Evolutionary conservation across 2,113 vertebrate species (phyloP), one percentile per base, ranked within the genome.

Genomic region (Sander vitreus): DNA sequence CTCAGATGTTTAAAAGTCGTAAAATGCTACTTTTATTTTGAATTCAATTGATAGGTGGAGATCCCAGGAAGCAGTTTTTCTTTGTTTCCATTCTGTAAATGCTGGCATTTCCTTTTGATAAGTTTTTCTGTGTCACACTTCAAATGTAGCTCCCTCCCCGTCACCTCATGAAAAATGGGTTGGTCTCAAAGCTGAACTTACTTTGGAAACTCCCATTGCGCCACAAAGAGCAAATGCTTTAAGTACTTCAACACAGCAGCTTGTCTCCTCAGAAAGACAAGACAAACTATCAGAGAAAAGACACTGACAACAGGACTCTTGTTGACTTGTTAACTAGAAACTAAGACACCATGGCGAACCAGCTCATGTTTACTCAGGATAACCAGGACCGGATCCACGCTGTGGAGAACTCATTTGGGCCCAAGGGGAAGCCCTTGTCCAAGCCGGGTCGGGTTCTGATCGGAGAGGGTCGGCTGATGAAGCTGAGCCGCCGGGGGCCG

Each of bases 401-500:
- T 0, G 97, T 99, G n/a, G 96, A 97, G 82, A 95, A 48, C 85
- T 96, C 96, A 60, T 99, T 99, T 0, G 93, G 97, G 1, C 90
- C 95, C 0, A 87, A 92, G 0, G 96, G 97, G 6, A 97, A 96
- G 76, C 86, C 95, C 0, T 89, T 99, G 30, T 87, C 89, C 0
- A 67, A 94, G 75, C 95, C 95, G 0, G 97, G 94, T 16, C 95
- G 97, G 12, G 91, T 99, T 66, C 96, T 99, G 21, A 80, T 99
- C 3, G 97, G 97, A 2, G 97, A 99, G 91, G 98, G 98, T 3
- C 94, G 95, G 53, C 93, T 99, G 89, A 94, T 95, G 77, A 99
- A 98, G 88, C 94, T 96, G 89, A 96, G 97, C 91, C 97, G 96
- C 70, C 96, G 96, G 72, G 96, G 96, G 65, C 93, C 93, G 2